Base-by-base conservation (phyloP, 2,888 invertebrate species). In the Tenthredo notha region DNA sequence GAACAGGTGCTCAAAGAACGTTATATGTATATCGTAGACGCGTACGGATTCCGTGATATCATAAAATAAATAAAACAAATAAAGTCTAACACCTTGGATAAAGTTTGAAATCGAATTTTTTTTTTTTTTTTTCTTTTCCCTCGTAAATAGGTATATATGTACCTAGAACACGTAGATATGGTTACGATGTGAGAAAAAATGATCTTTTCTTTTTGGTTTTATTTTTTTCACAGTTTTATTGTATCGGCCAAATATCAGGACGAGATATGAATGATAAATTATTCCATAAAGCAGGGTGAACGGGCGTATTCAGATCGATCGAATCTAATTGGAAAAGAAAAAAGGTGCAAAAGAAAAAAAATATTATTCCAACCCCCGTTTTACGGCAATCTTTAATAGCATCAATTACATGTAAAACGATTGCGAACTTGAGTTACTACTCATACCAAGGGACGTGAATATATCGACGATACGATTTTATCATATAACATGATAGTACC, bases 321-420 rank as follows among this genome's bases (percentile, higher is more conserved):
- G 74, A 47, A 43, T 21, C 21, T 40, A 43, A 74, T 70, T 37
- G 70, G 37, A 29, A n/a, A 67, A 70, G 70, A 70, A 37, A 70
- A 37, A 70, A 18, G 18, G n/a, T 4, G 33, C 37, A 47, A 74
- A 74, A 74, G 2, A 61, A 70, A 47, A 74, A 74, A 74, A 2
- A 61, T 61, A 61, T 61, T 9, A 21, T 21, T 21, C 21, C 21
- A 43, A 12, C 25, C n/a, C 43, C 12, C 2, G 3, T 12, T 2
- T 43, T 37, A 1, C 29, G 10, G 43, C 33, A 74, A 74, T 43
- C 43, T 43, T 74, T 43, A 43, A 74, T 43, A 21, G 43, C 74
- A 43, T 29, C 74, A 43, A 74, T 74, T 43, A 74, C 43, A 43
- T 43, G 74, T 74, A 43, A 74, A 74, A 74, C 74, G n/a, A 74